Evolutionary conservation across 2,113 vertebrate genomes (phyloP).

Genomic region (Myrmecobius fasciatus): DNA sequence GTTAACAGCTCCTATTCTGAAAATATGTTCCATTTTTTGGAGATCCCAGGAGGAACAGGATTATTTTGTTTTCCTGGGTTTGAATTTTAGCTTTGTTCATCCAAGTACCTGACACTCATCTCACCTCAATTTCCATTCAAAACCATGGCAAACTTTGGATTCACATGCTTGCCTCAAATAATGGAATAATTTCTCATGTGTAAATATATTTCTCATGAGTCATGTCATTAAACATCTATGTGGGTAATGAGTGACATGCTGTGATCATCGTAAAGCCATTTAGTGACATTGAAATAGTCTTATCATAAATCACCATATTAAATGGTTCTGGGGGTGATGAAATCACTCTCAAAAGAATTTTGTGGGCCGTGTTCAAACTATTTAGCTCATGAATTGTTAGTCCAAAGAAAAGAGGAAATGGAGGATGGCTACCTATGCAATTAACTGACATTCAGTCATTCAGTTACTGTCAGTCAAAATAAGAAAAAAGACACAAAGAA

Average conservation of each 20-base stretch:
- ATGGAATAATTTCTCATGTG: neutral
- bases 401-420: constrained; percentile 58
- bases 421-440: neutral
- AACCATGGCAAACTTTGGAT: neutral
- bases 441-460: constrained; percentile 30
- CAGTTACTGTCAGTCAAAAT: neutral
- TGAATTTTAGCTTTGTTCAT: constrained; percentile 19
- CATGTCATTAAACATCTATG: constrained; percentile 43
- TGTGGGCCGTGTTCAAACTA: constrained; percentile 54
- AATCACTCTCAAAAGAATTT: constrained; percentile 45
- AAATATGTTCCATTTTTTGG: constrained; percentile 3
- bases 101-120: constrained; percentile 7
- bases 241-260: neutral
- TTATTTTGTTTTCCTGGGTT: constrained; percentile 6
- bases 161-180: neutral
- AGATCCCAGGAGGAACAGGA: neutral
- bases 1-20: neutral
- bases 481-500: constrained; percentile 4
- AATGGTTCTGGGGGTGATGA: constrained; percentile 41
- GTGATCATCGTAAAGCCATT: neutral
- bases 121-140: neutral
- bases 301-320: constrained; percentile 49
- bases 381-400: constrained; percentile 39
- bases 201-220: constrained; percentile 14
- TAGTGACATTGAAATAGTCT: neutral